phyloP scores from a whole-genome alignment of 1,140 invertebrate species.

The Philaenus spumarius region DNA sequence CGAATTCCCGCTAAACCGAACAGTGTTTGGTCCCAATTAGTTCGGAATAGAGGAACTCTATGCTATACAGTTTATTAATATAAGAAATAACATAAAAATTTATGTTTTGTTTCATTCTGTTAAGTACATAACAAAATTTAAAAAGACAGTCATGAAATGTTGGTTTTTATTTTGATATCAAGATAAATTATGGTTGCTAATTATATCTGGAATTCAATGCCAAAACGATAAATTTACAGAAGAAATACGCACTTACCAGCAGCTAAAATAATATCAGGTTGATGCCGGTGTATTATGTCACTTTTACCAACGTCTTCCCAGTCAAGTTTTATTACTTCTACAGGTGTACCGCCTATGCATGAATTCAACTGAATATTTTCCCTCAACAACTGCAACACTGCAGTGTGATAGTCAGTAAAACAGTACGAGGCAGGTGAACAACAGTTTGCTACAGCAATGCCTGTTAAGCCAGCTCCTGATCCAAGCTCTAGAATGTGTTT shows the following conservation, averaged over 20 bases:
- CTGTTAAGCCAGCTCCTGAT: slow-evolving; percentile 48
- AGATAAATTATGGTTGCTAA: no score
- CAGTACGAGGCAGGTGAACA: slow-evolving; percentile 43
- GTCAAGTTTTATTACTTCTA: slow-evolving; percentile 1
- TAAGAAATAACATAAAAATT: no score
- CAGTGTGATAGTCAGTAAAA: slow-evolving; percentile 47
- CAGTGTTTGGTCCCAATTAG: no score
- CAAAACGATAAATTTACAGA: no score
- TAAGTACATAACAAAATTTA: no score
- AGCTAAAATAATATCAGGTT: slow-evolving; percentile 12
- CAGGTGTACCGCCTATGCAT: background rate
- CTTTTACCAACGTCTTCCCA: background rate
- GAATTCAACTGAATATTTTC: slow-evolving; percentile 15
- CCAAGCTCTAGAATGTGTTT: slow-evolving; percentile 50
- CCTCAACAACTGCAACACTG: slow-evolving; percentile 37
- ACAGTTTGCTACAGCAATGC: slow-evolving; percentile 40
- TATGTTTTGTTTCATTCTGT: no score
- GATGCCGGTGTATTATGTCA: background rate
- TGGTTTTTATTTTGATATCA: no score
- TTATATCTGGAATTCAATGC: no score
- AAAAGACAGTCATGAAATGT: no score
- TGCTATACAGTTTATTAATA: no score
- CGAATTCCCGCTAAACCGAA: no score
- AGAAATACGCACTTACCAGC: slow-evolving; percentile 11
- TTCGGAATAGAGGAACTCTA: no score